These are phyloP conservation scores for Tauraco erythrolophus DNA, from an alignment of 2,113 vertebrate species.

Conservation along the genomic window DNA sequence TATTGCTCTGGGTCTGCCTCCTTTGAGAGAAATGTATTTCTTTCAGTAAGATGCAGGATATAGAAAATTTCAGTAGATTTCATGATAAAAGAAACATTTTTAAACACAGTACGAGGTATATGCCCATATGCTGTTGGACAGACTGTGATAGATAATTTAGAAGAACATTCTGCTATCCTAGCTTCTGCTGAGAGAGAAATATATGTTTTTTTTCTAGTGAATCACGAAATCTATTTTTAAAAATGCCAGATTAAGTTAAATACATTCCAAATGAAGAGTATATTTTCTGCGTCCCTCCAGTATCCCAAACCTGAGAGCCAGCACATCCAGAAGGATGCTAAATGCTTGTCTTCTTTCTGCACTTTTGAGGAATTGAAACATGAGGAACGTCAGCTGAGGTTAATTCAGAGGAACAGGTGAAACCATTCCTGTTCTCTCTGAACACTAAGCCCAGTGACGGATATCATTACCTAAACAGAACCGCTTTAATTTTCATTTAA, in stretches of 20 bases:
- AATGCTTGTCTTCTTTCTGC: neutral
- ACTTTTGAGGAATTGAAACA: neutral
- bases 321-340: neutral
- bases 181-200: neutral
- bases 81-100: neutral
- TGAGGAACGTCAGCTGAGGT: neutral
- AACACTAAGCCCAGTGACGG: constrained; percentile 46
- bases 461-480: constrained; percentile 57
- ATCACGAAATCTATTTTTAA: neutral
- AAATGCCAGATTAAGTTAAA: neutral
- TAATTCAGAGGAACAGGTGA: constrained; percentile 38
- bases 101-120: neutral
- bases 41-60: neutral
- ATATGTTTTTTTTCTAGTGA: neutral
- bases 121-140: neutral
- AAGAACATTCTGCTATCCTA: constrained; percentile 2
- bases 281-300: neutral
- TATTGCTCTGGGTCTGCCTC: neutral
- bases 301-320: neutral
- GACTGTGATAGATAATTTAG: neutral
- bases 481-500: constrained; percentile 52
- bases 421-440: neutral
- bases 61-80: neutral
- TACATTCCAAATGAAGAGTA: neutral
- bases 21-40: neutral